Percentiles rank a stretch among this genome's conserved stretches.
phyloP scores from a whole-genome alignment of 2,888 invertebrate genomes.

The Acanthosepion esculentum region DNA sequence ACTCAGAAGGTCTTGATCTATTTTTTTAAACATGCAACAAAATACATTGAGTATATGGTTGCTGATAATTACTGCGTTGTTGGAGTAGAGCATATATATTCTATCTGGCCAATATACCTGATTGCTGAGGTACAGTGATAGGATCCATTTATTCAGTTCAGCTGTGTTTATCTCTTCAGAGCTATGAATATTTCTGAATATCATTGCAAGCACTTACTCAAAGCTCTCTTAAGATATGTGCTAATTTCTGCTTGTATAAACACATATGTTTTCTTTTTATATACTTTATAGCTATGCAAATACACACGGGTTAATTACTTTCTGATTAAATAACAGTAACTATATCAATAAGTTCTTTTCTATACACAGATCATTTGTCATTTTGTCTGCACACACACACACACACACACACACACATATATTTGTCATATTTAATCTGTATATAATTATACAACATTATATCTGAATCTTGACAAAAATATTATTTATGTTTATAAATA shows the following conservation, averaged over 20 bases:
- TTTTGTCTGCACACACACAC: no score
- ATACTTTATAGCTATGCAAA: background rate
- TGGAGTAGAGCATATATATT: background rate
- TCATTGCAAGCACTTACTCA: background rate
- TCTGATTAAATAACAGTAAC: no score
- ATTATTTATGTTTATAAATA: no score
- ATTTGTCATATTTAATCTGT: no score
- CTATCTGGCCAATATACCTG: background rate
- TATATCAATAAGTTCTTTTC: no score
- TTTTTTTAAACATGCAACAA: background rate
- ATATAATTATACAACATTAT: no score
- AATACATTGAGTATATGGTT: background rate
- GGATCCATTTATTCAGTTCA: no score
- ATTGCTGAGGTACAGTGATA: background rate
- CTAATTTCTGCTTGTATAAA: background rate
- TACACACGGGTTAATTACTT: no score
- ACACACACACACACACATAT: no score
- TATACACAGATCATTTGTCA: no score
- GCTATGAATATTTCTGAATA: background rate
- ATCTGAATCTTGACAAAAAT: no score
- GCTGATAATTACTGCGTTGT: background rate
- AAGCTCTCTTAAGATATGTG: background rate
- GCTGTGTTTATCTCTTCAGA: background rate
- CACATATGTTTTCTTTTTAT: background rate
- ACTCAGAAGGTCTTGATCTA: background rate